phyloP scores from a whole-genome alignment of 1,140 invertebrate genomes.

The Pseudomyrmex gracilis region DNA sequence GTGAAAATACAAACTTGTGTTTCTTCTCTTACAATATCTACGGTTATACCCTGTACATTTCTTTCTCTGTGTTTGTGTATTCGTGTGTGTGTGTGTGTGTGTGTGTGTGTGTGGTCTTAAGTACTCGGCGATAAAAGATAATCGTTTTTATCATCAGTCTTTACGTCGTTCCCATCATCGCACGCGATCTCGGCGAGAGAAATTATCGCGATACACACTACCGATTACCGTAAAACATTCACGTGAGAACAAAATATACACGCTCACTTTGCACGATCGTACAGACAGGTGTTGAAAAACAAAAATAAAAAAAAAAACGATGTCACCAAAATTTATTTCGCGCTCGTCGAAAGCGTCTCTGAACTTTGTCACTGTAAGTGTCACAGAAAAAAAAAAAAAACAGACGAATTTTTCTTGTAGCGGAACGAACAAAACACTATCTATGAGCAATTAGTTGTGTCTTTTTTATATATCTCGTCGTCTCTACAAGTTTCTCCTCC shows the following conservation, averaged over 20 bases:
- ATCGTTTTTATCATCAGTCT: conserved; percentile 61
- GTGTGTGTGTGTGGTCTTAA: conserved; percentile 7
- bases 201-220: conserved; percentile 26
- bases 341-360: conserved; percentile 3
- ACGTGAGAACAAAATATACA: too few species aligned
- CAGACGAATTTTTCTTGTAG: not conserved
- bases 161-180: conserved; percentile 2
- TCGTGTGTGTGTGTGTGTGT: too few species aligned
- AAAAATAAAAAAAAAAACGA: too few species aligned
- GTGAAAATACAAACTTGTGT: conserved; percentile 53
- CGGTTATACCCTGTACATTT: conserved; percentile 62
- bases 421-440: not conserved
- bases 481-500: not conserved
- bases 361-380: conserved; percentile 6
- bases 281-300: not conserved
- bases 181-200: not conserved
- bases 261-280: not conserved
- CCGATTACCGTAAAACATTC: conserved; percentile 3
- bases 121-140: conserved; percentile 39
- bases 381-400: conserved; percentile 4
- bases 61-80: not conserved
- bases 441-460: too few species aligned
- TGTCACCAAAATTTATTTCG: not conserved
- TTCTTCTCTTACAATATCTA: conserved; percentile 42
- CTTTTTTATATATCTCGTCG: too few species aligned